A percentile compares a stretch with the other conserved stretches of the same genome.
These are phyloP conservation scores for Monoplex corrugatus DNA, from an alignment of 2,888 invertebrate species.

Conservation along the genomic window DNA sequence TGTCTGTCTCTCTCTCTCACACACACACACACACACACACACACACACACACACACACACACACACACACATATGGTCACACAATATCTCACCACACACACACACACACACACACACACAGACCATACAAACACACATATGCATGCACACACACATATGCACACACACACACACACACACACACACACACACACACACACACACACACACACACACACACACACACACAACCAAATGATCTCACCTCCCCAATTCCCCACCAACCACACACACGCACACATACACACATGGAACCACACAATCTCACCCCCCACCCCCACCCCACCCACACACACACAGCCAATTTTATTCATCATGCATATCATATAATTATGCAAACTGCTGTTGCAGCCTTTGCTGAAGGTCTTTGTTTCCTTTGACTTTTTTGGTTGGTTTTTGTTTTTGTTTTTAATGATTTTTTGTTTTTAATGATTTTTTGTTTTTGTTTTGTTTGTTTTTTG, in stretches of 20 bases:
- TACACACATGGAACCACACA: not conserved
- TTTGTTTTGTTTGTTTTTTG: no score
- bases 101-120: not conserved
- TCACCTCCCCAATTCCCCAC: no score
- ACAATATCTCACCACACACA: not conserved
- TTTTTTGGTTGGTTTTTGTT: no score
- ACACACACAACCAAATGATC: no score
- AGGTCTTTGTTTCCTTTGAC: no score
- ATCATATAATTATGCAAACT: no score
- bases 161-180: slow-evolving; percentile 10
- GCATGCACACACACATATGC: not conserved
- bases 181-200: slow-evolving; percentile 25
- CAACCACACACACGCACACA: not conserved
- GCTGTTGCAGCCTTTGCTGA: no score
- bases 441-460: no score
- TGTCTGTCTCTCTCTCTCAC: not conserved
- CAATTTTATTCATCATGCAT: no score
- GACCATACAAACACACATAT: not conserved
- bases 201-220: not conserved
- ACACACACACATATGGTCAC: not conserved
- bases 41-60: not conserved
- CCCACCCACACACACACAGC: not conserved
- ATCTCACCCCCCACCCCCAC: not conserved
- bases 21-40: not conserved
- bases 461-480: no score